Evolutionary conservation across 2,888 invertebrate species (phyloP), one percentile per base, ranked within the genome.

Genomic region (Siphlonurus alternatus): DNA sequence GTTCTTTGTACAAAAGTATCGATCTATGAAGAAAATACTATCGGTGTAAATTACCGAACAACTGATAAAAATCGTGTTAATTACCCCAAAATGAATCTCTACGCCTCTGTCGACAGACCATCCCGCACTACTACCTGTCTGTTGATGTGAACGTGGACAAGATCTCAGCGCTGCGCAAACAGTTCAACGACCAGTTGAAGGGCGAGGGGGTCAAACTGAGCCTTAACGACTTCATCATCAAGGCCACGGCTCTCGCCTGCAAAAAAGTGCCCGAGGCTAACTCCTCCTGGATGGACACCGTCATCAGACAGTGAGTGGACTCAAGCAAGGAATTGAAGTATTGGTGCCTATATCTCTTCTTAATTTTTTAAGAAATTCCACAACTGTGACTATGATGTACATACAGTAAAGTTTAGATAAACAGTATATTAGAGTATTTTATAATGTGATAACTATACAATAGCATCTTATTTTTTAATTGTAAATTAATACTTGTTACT

Each of bases 81-180:
- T n/a, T n/a, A n/a, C n/a, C n/a, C n/a, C n/a, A n/a, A n/a, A n/a
- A n/a, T n/a, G n/a, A n/a, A n/a, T n/a, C n/a, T 18, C 1, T 19
- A 18, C 3, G 5, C 62, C 62, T 66, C 61, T 69, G 69, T 2
- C 87, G n/a, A n/a, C n/a, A 89, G 75, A 87, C 86, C 61, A 92
- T 99, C 73, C 99, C 99, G 2, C 99, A 99, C 76, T 99, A 98
- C 76, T 99, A 99, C 76, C 79, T 98, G 1, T 85, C 89, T 0
- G 81, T 87, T 56, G 94, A 97, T 64, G 81, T 94, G 65, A 85
- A 87, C 71, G 84, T 98, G 71, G 95, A 97, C 73, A 74, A 78
- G 67, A 77, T 83, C 20, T 67, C 94, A 64, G 82, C 83, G 71
- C 78, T 94, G 73, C 81, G 95, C 66, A 82, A 84, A 69, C 80